Conservation (phyloP, 2,888 invertebrate genomes). For the Ophion ellenae region DNA sequence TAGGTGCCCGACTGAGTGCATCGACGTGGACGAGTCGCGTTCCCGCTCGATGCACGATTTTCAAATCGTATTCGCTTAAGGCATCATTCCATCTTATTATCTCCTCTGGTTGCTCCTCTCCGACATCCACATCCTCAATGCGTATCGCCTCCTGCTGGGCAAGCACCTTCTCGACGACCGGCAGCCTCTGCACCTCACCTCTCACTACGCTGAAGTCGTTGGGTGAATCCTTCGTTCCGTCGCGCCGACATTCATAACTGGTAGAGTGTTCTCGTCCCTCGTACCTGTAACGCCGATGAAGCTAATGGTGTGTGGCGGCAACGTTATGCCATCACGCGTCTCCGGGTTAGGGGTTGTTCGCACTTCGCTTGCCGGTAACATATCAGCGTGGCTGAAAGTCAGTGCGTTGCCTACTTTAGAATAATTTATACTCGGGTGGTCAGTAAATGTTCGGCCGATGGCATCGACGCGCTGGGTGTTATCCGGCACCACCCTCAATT, state of each 20-base stretch:
- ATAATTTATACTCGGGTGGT: conserved; percentile 40
- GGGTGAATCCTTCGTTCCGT: conserved; percentile 24
- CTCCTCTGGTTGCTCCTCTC: not conserved
- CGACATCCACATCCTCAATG: not conserved
- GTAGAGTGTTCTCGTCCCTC: conserved; percentile 12
- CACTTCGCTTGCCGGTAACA: not conserved
- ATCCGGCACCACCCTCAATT: conserved; percentile 41
- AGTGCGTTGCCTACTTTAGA: conserved; percentile 11
- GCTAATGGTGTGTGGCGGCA: no score
- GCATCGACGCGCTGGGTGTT: conserved; percentile 21
- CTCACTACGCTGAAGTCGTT: not conserved
- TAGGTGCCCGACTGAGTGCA: no score
- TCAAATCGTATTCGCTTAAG: no score
- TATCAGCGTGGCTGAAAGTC: not conserved
- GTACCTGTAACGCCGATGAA: no score
- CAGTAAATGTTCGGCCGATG: conserved; percentile 46
- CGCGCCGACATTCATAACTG: conserved; percentile 29
- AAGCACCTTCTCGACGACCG: not conserved
- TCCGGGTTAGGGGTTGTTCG: not conserved
- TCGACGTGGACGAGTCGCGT: no score
- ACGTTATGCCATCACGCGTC: no score
- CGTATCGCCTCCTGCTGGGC: not conserved
- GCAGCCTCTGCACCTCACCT: not conserved
- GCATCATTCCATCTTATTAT: no score
- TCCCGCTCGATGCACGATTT: no score